Base-by-base conservation (phyloP, 30 jellyfish, hydroid and myxozoan genomes). In the Aurelia sp. region DNA sequence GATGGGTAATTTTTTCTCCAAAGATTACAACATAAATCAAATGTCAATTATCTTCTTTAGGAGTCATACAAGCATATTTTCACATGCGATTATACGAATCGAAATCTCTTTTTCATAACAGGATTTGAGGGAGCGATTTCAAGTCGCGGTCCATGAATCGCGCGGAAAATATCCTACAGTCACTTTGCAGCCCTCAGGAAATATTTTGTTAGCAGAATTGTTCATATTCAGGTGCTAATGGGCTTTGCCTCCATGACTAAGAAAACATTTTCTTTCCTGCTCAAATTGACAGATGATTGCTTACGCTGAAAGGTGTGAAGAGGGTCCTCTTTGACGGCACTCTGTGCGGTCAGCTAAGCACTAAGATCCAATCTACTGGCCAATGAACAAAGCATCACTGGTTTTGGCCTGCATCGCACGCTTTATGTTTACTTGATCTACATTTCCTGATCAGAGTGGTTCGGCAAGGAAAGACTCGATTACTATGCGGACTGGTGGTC, bases 151-250 rank as follows among this genome's bases (percentile, higher is more conserved):
- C 81, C 75, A 86, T 20, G 87, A 73, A 44, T 76, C 93, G 74
- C 93, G 93, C 93, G 93, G 93, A 73, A 84, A 72, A 83, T 84
- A 71, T 71, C 93, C 93, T 81, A 59, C 81, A 82, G 80, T 84
- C 93, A 80, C 77, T 73, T 62, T 84, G 71, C 73, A 84, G 76
- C 67, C 84, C 68, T 63, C 93, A 84, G 93, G 93, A 84, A 84
- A 86, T 72, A 84, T 84, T 82, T 84, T 84, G 87, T 84, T 84
- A 86, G 76, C 81, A 44, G 73, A 72, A 64, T 84, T 72, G 76
- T 63, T 84, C 93, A 27, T 84, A 76, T 84, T 64, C 37, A 64
- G 87, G 93, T 84, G 93, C 82, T 84, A 84, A 84, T 84, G 80
- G 84, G 93, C 48, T 72, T 82, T 70, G 53, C 93, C 93, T 84